Evolutionary conservation across 2,797 vertebrate genomes (phyloP).

Genomic region (Epinephelus coioides): DNA sequence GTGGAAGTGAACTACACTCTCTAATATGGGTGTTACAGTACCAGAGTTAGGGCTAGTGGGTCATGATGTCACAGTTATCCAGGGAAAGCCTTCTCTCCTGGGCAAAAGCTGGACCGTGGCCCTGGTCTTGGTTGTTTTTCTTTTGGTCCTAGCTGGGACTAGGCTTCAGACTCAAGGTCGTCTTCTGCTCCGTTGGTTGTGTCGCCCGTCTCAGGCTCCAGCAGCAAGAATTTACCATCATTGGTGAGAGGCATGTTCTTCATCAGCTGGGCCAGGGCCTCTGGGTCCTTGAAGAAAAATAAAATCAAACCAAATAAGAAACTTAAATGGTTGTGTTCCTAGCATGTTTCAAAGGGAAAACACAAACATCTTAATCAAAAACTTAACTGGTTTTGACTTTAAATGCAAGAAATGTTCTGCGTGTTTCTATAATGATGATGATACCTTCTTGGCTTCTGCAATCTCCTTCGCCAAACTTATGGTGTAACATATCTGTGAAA

Average conservation of each 20-base stretch:
- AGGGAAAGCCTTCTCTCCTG: conserved; percentile 19
- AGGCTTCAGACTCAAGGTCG: conserved; percentile 96
- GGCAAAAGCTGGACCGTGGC: not conserved
- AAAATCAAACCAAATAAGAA: not conserved
- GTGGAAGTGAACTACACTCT: conserved; percentile 38
- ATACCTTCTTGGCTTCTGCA: conserved; percentile 94
- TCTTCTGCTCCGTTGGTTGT: conserved; percentile 78
- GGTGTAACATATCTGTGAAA: conserved; percentile 94
- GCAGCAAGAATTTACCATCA: conserved; percentile 94
- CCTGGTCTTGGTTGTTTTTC: conserved; percentile 17
- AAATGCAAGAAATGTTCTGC: not conserved
- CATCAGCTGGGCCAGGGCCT: conserved; percentile 93
- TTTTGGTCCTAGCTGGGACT: conserved; percentile 42
- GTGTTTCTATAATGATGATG: not conserved
- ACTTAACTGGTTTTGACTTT: not conserved
- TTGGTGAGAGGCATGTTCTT: conserved; percentile 94
- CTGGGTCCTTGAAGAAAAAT: conserved; percentile 88
- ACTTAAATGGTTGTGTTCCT: not conserved
- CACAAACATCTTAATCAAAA: not conserved
- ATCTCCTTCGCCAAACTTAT: conserved; percentile 97
- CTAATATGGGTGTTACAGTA: conserved; percentile 57
- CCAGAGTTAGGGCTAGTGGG: conserved; percentile 37
- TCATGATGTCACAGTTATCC: conserved; percentile 35
- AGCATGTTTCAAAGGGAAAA: too few relatives aligned
- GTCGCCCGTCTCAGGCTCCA: conserved; percentile 87